Base-by-base conservation (phyloP, 1,140 invertebrate species). In the Drosophila virilis region DNA sequence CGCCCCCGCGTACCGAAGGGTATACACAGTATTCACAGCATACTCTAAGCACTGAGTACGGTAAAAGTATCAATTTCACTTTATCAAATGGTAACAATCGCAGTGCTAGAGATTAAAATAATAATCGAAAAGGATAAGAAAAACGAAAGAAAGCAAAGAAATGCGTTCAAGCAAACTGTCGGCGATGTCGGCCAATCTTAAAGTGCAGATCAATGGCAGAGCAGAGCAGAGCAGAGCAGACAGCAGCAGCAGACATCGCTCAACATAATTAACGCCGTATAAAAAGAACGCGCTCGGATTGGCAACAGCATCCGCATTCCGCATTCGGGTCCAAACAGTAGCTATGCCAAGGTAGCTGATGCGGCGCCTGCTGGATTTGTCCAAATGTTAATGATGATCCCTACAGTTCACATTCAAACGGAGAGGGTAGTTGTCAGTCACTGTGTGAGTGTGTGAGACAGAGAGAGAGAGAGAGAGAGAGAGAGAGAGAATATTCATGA, bases 311-410 rank as follows among this genome's bases (percentile, higher is more conserved):
- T 73, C 65, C 61, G 66, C 60, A 40, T 52, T 32, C 35, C 2
- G 37, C 32, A 45, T 10, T 42, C 15, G 35, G n/a, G 40, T 42
- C 35, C 37, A 64, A 65, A 75, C 65, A 72, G 62, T 46, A 76
- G 68, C 60, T 35, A 8, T 22, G 37, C 13, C 28, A 66, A 57
- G 22, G 33, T 50, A 32, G 64, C 43, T 65, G 52, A 55, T 37
- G 62, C 74, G 82, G 82, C 82, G 82, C 82, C 82, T 73, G 17
- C 22, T 51, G 83, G 82, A 88, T 83, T 86, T 88, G 68, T 60
- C 52, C 58, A 61, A 82, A 88, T 78, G 83, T 86, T 86, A 86
- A 86, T 86, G 84, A 83, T 88, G 79, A 88, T 85, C 82, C 71
- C 15, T 46, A 40, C 12, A 12, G 8, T 10, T 38, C 12, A 17